Evolutionary conservation across 1,140 invertebrate species (phyloP).

Genomic region (Nasonia longicornis): DNA sequence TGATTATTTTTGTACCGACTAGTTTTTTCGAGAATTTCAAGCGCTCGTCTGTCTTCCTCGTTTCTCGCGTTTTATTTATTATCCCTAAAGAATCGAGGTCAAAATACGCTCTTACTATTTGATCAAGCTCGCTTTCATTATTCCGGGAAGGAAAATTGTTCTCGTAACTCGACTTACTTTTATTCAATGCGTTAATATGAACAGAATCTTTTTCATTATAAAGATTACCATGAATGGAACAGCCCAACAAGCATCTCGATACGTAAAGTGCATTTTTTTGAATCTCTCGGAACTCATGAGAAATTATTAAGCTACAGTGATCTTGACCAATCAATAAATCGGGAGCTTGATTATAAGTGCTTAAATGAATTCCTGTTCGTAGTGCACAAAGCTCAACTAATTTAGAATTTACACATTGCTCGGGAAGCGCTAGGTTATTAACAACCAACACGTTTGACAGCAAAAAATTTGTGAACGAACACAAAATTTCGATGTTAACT

Average conservation of each 20-base stretch:
- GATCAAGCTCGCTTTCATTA: too few species aligned
- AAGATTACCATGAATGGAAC: slow-evolving; percentile 10
- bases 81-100: not conserved
- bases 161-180: not conserved
- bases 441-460: slow-evolving; percentile 4
- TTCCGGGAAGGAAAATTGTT: too few species aligned
- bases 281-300: not conserved
- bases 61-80: not conserved
- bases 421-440: slow-evolving; percentile 3
- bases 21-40: slow-evolving; percentile 3
- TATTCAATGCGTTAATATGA: not conserved
- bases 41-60: not conserved
- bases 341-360: not conserved
- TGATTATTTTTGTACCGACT: not conserved
- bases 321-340: slow-evolving; percentile 15
- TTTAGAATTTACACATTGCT: not conserved
- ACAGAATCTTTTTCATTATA: not conserved
- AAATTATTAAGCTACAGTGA: slow-evolving; percentile 7
- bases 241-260: slow-evolving; percentile 14
- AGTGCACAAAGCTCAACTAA: not conserved
- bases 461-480: not conserved
- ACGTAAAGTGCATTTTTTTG: not conserved
- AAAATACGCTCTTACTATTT: too few species aligned
- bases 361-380: not conserved
- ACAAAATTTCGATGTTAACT: slow-evolving; percentile 1